Conservation (phyloP, 35 echinoderm and acorn worm species). For the Lytechinus variegatus region DNA sequence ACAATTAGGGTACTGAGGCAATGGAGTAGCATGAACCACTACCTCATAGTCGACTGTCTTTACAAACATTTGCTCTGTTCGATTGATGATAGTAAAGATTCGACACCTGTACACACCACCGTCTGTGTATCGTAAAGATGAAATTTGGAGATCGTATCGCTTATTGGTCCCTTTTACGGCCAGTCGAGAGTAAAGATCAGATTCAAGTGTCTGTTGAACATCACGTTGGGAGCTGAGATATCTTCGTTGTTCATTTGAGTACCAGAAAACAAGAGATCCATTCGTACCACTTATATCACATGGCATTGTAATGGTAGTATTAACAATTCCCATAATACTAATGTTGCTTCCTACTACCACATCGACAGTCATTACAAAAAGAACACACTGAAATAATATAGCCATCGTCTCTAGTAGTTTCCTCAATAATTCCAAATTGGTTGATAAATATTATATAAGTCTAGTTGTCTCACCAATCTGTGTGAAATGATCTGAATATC, state of each 20-base stretch:
- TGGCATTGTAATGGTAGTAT: not conserved
- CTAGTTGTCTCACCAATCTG: not conserved
- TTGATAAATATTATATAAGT: not conserved
- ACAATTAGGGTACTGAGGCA: not conserved
- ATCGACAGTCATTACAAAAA: not conserved
- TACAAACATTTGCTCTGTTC: not conserved
- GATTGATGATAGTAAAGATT: not conserved
- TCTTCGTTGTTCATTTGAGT: not conserved
- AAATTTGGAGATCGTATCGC: not conserved
- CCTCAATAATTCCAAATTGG: not conserved
- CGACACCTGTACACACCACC: not conserved
- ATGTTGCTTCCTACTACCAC: not conserved
- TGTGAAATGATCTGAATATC: not conserved
- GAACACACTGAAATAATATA: not conserved
- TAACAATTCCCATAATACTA: not conserved
- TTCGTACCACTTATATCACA: not conserved
- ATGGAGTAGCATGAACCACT: not conserved
- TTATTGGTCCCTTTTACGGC: not conserved
- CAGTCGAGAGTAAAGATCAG: not conserved
- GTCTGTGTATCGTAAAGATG: not conserved
- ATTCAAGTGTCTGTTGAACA: not conserved
- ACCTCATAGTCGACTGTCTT: constrained; percentile 18
- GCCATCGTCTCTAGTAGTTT: not conserved
- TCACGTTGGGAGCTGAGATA: not conserved
- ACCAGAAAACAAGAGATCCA: not conserved